Evolutionary conservation across 1,140 invertebrate genomes (phyloP).

Genomic region (Euura saliciscinereae): DNA sequence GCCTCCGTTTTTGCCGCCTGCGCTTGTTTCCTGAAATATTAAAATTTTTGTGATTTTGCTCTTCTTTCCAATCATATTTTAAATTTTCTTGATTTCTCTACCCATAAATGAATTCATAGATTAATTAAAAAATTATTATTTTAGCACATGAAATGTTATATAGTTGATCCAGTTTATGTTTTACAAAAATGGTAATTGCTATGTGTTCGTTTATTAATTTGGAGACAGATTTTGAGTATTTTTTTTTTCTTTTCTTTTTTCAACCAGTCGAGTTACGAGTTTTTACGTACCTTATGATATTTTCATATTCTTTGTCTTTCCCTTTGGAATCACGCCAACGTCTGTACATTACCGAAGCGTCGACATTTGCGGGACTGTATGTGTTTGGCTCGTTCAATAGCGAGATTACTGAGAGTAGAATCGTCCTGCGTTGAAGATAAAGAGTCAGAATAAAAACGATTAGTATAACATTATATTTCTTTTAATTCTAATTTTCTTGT

Average conservation of each 20-base stretch:
- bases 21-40: constrained; percentile 86
- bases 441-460: background rate
- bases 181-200: no score
- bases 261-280: no score
- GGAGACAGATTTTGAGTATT: no score
- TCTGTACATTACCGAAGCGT: constrained; percentile 99
- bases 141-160: no score
- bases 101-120: no score
- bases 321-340: constrained; percentile 98
- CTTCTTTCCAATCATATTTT: background rate
- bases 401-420: constrained; percentile 97
- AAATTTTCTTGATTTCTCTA: no score
- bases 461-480: no score
- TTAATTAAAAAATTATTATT: no score
- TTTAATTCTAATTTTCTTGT: no score
- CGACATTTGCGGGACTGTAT: constrained; percentile 98
- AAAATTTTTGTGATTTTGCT: background rate
- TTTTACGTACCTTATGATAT: constrained; percentile 87
- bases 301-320: constrained; percentile 99
- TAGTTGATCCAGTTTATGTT: no score
- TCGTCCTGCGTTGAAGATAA: constrained; percentile 72
- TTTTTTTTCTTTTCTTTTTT: no score
- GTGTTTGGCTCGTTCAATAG: constrained; percentile 99
- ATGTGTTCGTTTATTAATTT: no score
- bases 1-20: constrained; percentile 92